phyloP scores from a whole-genome alignment of 2,797 vertebrate species.

The Anolis apletophallus region DNA sequence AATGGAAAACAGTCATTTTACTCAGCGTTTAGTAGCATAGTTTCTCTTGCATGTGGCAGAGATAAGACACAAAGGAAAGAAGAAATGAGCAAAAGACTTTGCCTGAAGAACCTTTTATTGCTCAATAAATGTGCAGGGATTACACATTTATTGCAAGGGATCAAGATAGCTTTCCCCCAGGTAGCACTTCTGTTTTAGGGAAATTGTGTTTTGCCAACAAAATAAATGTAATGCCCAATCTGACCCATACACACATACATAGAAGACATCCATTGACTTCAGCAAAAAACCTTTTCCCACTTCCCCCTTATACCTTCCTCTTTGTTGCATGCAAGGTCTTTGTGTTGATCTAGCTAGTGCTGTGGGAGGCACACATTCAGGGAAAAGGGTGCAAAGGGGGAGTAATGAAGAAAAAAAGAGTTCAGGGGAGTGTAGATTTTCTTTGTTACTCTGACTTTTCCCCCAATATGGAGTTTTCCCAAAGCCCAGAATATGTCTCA shows the following conservation, averaged over 20 bases:
- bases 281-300: neutral
- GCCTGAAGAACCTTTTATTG: neutral
- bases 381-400: too few species aligned
- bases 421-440: neutral
- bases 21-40: neutral
- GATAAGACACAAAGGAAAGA: neutral
- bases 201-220: neutral
- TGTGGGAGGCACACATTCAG: neutral
- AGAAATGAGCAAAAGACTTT: neutral
- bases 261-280: neutral
- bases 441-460: neutral
- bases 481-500: neutral
- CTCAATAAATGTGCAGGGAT: constrained; percentile 2
- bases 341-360: neutral
- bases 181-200: constrained; percentile 6
- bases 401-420: neutral
- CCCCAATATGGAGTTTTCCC: neutral
- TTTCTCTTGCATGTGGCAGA: neutral
- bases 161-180: neutral
- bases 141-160: constrained; percentile 1
- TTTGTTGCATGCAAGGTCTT: neutral
- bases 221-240: neutral
- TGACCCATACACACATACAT: neutral
- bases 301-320: too few species aligned
- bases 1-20: neutral